Conservation (phyloP, 2,888 invertebrate genomes). For the Ichneumoninae sp. region DNA sequence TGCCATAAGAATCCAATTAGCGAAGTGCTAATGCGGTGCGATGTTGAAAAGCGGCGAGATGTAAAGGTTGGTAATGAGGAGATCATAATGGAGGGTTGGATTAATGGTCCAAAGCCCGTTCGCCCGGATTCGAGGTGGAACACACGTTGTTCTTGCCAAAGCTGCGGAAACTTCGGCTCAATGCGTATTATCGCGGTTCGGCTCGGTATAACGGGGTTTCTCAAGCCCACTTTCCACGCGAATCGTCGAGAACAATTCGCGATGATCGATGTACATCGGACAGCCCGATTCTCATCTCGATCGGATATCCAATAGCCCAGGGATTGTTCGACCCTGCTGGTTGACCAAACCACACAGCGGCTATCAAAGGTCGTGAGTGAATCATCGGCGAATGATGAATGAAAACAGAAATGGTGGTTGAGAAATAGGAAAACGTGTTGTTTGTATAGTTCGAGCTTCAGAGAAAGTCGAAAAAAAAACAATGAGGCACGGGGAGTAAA, state of each 20-base stretch:
- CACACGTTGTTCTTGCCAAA: slow-evolving; percentile 19
- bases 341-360: not conserved
- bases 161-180: slow-evolving; percentile 14
- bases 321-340: slow-evolving; percentile 5
- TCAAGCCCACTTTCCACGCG: slow-evolving; percentile 29
- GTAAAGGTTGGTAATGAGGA: slow-evolving; percentile 8
- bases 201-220: slow-evolving; percentile 14
- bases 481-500: not conserved
- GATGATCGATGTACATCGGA: slow-evolving; percentile 45
- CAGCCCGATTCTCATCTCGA: slow-evolving; percentile 7
- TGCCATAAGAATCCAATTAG: not conserved
- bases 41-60: slow-evolving; percentile 6
- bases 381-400: not conserved
- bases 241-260: slow-evolving; percentile 33
- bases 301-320: not conserved
- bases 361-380: not conserved
- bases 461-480: not conserved
- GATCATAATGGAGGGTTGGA: slow-evolving; percentile 11
- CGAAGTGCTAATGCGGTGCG: slow-evolving; percentile 4
- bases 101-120: not conserved
- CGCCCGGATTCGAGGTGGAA: not conserved
- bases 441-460: not conserved
- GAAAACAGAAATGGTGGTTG: not conserved
- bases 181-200: slow-evolving; percentile 1
- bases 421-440: not conserved